These are phyloP conservation scores for Mamestra configurata DNA, from an alignment of 1,140 invertebrate genomes.

Conservation along the genomic window DNA sequence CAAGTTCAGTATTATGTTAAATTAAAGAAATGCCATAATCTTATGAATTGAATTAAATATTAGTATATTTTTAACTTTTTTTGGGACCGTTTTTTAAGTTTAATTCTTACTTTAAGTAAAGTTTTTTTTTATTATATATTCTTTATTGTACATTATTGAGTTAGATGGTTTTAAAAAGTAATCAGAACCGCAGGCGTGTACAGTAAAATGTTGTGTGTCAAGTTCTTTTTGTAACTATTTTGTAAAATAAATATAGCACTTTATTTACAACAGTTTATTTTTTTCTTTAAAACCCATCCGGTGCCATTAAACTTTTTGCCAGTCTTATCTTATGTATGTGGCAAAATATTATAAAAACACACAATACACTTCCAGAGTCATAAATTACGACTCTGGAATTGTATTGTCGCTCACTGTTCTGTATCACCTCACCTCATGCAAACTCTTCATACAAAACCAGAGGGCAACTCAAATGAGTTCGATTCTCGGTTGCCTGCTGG, in stretches of 20 bases:
- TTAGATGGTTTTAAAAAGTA: conserved; percentile 67
- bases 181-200: conserved; percentile 85
- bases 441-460: too few relatives aligned
- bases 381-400: too few relatives aligned
- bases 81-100: conserved; percentile 64
- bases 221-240: conserved; percentile 87
- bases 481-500: too few relatives aligned
- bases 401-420: too few relatives aligned
- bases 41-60: conserved; percentile 80
- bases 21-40: conserved; percentile 84
- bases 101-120: conserved; percentile 75
- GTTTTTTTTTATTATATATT: conserved; percentile 75
- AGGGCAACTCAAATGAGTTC: too few relatives aligned
- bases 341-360: too few relatives aligned
- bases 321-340: too few relatives aligned
- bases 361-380: too few relatives aligned
- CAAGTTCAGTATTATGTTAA: conserved; percentile 86
- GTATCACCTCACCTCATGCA: too few relatives aligned
- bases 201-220: conserved; percentile 85
- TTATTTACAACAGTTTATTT: conserved; percentile 82
- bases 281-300: conserved; percentile 53
- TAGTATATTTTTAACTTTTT: conserved; percentile 71
- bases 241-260: conserved; percentile 88
- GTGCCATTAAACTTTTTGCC: background rate
- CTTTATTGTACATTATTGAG: conserved; percentile 74